Evolutionary conservation across 2,888 invertebrate genomes (phyloP).

Genomic region (Trissoscelio sp.): DNA sequence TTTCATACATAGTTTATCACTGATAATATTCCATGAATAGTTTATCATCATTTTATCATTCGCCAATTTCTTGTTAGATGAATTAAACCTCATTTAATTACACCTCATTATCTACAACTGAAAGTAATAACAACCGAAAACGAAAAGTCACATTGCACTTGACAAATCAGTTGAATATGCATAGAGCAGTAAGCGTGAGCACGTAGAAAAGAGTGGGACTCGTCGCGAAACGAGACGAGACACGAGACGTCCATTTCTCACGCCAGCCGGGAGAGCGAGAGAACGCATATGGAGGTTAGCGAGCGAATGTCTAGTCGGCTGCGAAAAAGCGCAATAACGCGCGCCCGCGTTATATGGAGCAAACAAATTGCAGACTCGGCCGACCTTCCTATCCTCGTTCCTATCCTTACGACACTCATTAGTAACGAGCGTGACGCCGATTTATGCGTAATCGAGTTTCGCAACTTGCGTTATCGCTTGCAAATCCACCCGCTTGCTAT

Average conservation of each 20-base stretch:
- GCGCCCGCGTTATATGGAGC: constrained; percentile 53
- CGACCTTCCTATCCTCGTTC: too few species aligned
- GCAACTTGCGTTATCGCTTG: constrained; percentile 35
- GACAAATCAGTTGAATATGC: neutral
- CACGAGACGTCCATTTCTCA: constrained; percentile 53
- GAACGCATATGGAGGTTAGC: constrained; percentile 50
- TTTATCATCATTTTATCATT: too few species aligned
- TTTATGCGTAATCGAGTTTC: constrained; percentile 49
- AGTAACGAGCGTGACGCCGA: constrained; percentile 55
- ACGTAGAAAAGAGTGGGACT: constrained; percentile 7
- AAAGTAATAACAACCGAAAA: too few species aligned
- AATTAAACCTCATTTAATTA: too few species aligned
- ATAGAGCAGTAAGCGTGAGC: neutral
- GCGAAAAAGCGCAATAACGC: constrained; percentile 44
- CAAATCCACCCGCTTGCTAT: constrained; percentile 50
- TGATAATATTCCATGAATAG: too few species aligned
- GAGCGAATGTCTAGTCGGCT: constrained; percentile 59
- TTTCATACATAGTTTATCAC: too few species aligned
- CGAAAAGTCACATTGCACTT: neutral
- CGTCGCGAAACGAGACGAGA: constrained; percentile 17
- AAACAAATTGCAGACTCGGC: constrained; percentile 50
- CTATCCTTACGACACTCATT: constrained; percentile 62
- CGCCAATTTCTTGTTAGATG: too few species aligned
- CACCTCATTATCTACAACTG: too few species aligned
- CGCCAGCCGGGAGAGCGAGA: constrained; percentile 27